Evolutionary conservation across 2,113 vertebrate species (phyloP).

Genomic region (Ctenomys sociabilis): DNA sequence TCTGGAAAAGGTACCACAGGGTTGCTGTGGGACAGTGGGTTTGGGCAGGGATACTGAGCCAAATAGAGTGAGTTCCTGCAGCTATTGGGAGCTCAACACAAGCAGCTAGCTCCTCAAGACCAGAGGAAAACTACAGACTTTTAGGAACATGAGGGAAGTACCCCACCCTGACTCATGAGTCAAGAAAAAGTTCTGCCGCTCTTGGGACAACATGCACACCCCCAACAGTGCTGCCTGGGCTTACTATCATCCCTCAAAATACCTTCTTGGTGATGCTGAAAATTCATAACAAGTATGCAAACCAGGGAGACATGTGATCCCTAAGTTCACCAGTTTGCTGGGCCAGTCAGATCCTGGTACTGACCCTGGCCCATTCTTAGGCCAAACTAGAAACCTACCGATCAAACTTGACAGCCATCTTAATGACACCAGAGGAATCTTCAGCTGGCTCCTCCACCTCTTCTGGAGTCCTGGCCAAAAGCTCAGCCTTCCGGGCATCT

Average conservation of each 20-base stretch:
- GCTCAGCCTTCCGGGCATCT: constrained; percentile 80
- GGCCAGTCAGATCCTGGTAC: background rate
- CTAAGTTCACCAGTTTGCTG: background rate
- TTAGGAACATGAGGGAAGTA: background rate
- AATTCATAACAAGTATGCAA: constrained; percentile 26
- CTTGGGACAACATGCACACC: background rate
- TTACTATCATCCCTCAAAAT: background rate
- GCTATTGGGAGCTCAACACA: background rate
- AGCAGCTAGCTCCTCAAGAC: background rate
- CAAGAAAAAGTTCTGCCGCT: background rate
- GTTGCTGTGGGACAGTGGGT: background rate
- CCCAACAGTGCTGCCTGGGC: background rate
- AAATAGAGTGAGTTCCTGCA: background rate
- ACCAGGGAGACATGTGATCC: constrained; percentile 17
- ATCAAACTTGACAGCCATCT: constrained; percentile 94
- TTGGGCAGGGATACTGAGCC: background rate
- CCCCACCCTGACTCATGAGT: background rate
- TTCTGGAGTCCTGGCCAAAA: constrained; percentile 79
- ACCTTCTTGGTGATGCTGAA: constrained; percentile 34
- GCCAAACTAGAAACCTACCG: constrained; percentile 85
- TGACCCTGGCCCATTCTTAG: background rate
- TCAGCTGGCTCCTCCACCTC: constrained; percentile 77
- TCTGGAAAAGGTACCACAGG: background rate
- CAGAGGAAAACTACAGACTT: background rate
- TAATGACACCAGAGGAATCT: constrained; percentile 89